These are phyloP conservation scores for Chrysopa pallens DNA, from an alignment of 1,140 invertebrate genomes.

Conservation along the genomic window DNA sequence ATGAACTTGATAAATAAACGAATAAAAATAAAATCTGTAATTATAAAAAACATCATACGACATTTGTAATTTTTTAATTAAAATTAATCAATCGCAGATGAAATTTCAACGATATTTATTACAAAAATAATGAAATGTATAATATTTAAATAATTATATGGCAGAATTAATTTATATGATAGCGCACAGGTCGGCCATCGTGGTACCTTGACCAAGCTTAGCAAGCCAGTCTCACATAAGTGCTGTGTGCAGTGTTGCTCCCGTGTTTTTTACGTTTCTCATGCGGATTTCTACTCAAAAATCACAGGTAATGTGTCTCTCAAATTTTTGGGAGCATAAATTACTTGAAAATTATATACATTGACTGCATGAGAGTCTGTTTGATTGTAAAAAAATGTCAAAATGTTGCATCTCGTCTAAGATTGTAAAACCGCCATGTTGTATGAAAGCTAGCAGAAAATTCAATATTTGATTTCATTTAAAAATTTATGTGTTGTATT, in stretches of 20 bases:
- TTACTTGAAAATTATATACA: slow-evolving; percentile 1
- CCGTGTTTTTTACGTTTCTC: slow-evolving; percentile 20
- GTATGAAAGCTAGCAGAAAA: slow-evolving; percentile 10
- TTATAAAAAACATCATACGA: no score
- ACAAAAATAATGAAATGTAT: not conserved
- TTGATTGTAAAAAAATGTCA: slow-evolving; percentile 2
- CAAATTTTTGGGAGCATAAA: slow-evolving; percentile 6
- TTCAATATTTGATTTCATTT: slow-evolving; percentile 5
- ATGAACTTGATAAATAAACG: no score
- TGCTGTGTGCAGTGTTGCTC: slow-evolving; percentile 23
- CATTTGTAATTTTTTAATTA: no score
- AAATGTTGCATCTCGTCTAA: slow-evolving; percentile 10
- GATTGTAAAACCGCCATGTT: slow-evolving; percentile 22
- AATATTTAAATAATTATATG: not conserved
- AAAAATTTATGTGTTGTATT: not conserved
- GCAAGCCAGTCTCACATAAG: slow-evolving; percentile 20
- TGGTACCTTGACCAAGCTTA: slow-evolving; percentile 20
- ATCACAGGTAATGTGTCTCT: slow-evolving; percentile 19
- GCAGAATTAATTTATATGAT: not conserved
- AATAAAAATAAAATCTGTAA: no score
- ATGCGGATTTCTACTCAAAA: slow-evolving; percentile 19
- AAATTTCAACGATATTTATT: no score
- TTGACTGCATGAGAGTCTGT: not conserved
- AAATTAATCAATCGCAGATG: no score
- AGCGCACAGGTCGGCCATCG: slow-evolving; percentile 18